Evolutionary conservation across 2,888 invertebrate species (phyloP).

Genomic region (Cordilura impudica): DNA sequence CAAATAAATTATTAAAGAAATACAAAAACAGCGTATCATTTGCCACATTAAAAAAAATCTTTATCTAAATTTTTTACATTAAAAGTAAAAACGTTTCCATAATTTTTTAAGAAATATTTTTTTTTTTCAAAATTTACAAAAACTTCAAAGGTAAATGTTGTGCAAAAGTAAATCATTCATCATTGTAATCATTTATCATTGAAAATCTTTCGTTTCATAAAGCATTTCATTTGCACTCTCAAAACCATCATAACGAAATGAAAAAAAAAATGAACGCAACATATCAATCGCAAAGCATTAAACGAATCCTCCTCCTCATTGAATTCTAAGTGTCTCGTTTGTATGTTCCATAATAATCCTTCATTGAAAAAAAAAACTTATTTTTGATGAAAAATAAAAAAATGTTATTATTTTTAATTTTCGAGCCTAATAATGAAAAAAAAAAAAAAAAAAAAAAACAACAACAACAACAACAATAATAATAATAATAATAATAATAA

Average conservation of each 20-base stretch:
- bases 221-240: constrained; percentile 43
- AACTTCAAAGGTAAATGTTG: constrained; percentile 36
- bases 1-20: too few species aligned
- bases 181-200: neutral
- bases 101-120: neutral
- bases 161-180: constrained; percentile 1
- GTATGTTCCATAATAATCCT: too few species aligned
- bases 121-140: neutral
- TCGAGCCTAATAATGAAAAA: constrained; percentile 64
- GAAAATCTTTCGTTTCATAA: constrained; percentile 24
- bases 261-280: too few species aligned
- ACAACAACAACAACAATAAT: constrained; percentile 40
- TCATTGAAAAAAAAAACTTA: neutral
- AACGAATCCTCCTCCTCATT: too few species aligned
- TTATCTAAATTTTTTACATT: too few species aligned
- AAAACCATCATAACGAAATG: constrained; percentile 18
- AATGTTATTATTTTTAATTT: constrained; percentile 75
- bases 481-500: neutral
- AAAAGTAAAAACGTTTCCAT: neutral
- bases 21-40: neutral
- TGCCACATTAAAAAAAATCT: neutral
- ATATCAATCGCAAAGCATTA: too few species aligned
- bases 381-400: constrained; percentile 32
- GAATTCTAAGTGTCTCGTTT: too few species aligned
- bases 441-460: constrained; percentile 49